A percentile compares a stretch with the other conserved stretches of the same genome.
Conservation (phyloP, 2,888 invertebrate species). For the Pseudanteris insignis region DNA sequence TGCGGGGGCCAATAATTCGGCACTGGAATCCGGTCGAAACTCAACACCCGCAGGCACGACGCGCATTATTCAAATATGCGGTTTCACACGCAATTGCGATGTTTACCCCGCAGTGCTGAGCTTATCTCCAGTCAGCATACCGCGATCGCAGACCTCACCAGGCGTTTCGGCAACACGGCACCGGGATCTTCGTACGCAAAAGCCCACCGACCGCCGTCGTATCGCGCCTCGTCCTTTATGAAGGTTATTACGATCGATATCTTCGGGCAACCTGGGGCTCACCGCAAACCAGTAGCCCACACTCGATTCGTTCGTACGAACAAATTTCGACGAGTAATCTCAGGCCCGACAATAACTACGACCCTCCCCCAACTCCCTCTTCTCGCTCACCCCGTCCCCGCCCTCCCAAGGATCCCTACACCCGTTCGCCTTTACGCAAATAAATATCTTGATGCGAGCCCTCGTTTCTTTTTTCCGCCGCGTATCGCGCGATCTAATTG, state of each 20-base stretch:
- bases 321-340: conserved; percentile 34
- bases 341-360: conserved; percentile 25
- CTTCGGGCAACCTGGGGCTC: conserved; percentile 10
- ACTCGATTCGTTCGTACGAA: conserved; percentile 33
- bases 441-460: conserved; percentile 16
- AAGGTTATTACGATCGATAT: conserved; percentile 41
- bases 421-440: too few relatives aligned
- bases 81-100: conserved; percentile 41
- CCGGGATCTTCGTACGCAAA: conserved; percentile 29
- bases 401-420: too few relatives aligned
- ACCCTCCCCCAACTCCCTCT: too few relatives aligned
- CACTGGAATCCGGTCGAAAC: conserved; percentile 28
- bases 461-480: neutral
- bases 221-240: conserved; percentile 35
- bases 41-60: conserved; percentile 28
- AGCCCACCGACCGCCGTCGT: conserved; percentile 18
- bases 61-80: conserved; percentile 41
- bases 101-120: neutral
- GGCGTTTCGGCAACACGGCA: conserved; percentile 20
- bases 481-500: conserved; percentile 21
- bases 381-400: too few relatives aligned
- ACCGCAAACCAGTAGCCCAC: conserved; percentile 39
- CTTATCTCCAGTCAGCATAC: conserved; percentile 2
- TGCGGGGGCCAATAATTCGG: conserved; percentile 18
- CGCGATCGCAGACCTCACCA: conserved; percentile 27